Conservation (phyloP, 1,140 invertebrate species). For the Eurytemora carolleeae region DNA sequence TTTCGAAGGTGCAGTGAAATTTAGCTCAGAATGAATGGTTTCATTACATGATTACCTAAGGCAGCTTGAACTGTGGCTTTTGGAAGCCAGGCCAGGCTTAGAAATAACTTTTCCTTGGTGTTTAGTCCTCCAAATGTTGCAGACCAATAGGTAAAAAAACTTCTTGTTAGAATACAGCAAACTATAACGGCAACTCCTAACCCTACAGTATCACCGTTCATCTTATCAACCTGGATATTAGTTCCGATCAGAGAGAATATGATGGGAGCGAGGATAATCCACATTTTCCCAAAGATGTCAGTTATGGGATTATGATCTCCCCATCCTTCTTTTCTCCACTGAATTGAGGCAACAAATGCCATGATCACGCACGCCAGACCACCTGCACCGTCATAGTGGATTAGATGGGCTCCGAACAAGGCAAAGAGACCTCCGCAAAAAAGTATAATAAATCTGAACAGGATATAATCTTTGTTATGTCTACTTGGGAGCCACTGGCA, state of each 20-base stretch:
- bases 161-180: too few species aligned
- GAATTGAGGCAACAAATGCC: constrained; percentile 26
- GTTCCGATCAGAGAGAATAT: constrained; percentile 74
- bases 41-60: too few species aligned
- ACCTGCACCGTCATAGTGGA: constrained; percentile 28
- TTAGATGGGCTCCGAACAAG: constrained; percentile 29
- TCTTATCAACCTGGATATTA: constrained; percentile 46
- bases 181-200: too few species aligned
- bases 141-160: constrained; percentile 36
- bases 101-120: constrained; percentile 67
- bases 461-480: constrained; percentile 21
- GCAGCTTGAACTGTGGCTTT: constrained; percentile 83
- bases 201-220: too few species aligned
- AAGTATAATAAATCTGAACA: constrained; percentile 26
- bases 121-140: constrained; percentile 43
- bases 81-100: constrained; percentile 71
- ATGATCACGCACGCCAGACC: constrained; percentile 27
- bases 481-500: constrained; percentile 21
- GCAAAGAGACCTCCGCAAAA: constrained; percentile 27
- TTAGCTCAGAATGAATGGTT: too few species aligned
- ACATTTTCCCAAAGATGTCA: constrained; percentile 32
- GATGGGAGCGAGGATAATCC: constrained; percentile 84
- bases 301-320: constrained; percentile 14
- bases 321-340: constrained; percentile 11
- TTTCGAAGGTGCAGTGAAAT: too few species aligned